These are phyloP conservation scores for Coenonympha glycerion DNA, from an alignment of 2,888 invertebrate genomes.

Conservation along the genomic window DNA sequence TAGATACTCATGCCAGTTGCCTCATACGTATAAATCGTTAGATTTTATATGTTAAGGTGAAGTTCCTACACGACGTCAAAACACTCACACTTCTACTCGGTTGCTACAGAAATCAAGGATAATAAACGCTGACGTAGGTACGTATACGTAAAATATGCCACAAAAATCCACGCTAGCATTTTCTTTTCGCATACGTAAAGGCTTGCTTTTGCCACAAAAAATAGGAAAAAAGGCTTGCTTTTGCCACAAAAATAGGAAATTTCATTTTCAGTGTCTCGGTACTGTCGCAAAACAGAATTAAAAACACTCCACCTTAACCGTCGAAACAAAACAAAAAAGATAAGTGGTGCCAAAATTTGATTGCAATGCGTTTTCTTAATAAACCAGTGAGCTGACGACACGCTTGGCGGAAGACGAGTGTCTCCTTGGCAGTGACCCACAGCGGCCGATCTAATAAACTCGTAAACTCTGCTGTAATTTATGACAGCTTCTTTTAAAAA, in stretches of 20 bases:
- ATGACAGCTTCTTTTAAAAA: constrained; percentile 14
- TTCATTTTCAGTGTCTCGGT: no score
- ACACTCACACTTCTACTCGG: no score
- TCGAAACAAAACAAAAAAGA: constrained; percentile 11
- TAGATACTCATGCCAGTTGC: no score
- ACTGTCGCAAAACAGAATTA: not conserved
- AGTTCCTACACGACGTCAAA: not conserved
- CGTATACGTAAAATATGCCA: no score
- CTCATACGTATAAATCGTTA: constrained; percentile 7
- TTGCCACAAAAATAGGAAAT: no score
- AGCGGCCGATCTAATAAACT: constrained; percentile 24
- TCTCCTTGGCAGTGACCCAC: constrained; percentile 33
- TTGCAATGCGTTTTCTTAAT: constrained; percentile 7
- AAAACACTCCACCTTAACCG: not conserved
- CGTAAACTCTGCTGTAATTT: constrained; percentile 16
- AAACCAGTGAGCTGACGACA: constrained; percentile 2
- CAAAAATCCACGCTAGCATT: no score
- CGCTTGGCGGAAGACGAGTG: constrained; percentile 18
- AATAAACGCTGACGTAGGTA: no score
- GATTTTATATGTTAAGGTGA: constrained; percentile 14
- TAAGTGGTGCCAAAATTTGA: constrained; percentile 22
- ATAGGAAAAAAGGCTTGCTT: no score
- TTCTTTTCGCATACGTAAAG: no score
- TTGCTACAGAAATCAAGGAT: no score
- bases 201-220: no score